phyloP scores from a whole-genome alignment of 1,140 invertebrate genomes.

The Penaeus japonicus region DNA sequence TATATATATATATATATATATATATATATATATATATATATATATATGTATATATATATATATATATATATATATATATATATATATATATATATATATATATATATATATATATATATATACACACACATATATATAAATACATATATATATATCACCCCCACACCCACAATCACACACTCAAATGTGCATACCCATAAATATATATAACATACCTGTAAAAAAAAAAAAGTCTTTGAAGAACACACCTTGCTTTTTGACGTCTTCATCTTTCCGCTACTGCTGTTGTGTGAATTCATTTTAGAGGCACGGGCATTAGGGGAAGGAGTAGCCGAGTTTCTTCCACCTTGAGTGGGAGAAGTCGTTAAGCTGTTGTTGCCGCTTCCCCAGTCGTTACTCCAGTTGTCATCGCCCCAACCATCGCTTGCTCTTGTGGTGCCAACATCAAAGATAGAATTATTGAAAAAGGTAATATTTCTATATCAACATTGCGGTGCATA shows the following conservation, averaged over 20 bases:
- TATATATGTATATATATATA: no score
- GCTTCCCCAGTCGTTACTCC: conserved; percentile 34
- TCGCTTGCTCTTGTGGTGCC: conserved; percentile 2
- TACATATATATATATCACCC: no score
- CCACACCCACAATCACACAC: no score
- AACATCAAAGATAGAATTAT: no score
- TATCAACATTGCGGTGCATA: no score
- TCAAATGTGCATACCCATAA: not conserved
- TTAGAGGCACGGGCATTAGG: conserved; percentile 29
- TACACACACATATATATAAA: no score
- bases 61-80: no score
- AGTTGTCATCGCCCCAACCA: conserved; percentile 40
- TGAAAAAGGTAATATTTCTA: no score
- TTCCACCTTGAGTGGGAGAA: conserved; percentile 12
- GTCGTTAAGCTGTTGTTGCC: conserved; percentile 28
- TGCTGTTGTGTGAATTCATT: conserved; percentile 26
- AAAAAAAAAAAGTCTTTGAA: not conserved
- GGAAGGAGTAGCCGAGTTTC: conserved; percentile 13
- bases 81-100: no score
- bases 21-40: no score
- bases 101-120: no score
- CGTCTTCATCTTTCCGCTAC: conserved; percentile 31
- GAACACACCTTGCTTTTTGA: conserved; percentile 16
- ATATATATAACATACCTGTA: not conserved
- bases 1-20: no score